Evolutionary conservation across 2,797 vertebrate genomes (phyloP).

Genomic region (Crenuchus spilurus): DNA sequence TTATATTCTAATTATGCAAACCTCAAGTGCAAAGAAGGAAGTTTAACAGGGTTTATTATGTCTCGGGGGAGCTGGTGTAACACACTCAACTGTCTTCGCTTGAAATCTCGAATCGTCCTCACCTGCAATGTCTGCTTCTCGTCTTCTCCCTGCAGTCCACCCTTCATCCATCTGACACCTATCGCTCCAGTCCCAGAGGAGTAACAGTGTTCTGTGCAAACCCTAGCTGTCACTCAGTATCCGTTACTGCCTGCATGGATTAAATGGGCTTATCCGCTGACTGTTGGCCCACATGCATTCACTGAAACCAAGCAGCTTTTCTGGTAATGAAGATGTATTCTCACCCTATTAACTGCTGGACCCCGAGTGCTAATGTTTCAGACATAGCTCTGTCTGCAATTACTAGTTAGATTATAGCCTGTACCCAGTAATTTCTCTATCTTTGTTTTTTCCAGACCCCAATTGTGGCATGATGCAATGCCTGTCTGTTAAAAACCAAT

Average conservation of each 20-base stretch:
- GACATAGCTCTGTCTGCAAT: not conserved
- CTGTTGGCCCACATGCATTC: conserved; percentile 25
- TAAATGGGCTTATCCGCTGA: conserved; percentile 44
- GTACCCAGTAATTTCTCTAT: not conserved
- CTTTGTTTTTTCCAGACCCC: not conserved
- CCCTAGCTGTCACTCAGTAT: conserved; percentile 11
- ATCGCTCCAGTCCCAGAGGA: conserved; percentile 9
- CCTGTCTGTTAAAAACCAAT: not conserved
- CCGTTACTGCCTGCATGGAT: conserved; percentile 28
- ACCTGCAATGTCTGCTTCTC: not conserved
- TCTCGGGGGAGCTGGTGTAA: not conserved
- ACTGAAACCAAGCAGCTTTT: conserved; percentile 25
- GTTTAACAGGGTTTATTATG: conserved; percentile 5
- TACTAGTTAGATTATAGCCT: not conserved
- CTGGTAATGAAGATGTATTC: conserved; percentile 36
- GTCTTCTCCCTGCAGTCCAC: conserved; percentile 8
- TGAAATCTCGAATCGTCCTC: conserved; percentile 13
- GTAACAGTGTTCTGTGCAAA: not conserved
- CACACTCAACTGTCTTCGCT: conserved; percentile 1
- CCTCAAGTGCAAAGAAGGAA: not conserved
- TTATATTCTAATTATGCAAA: not conserved
- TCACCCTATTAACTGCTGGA: conserved; percentile 27
- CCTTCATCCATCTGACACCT: conserved; percentile 21
- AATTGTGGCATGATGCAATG: not conserved
- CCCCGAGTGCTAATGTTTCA: conserved; percentile 3